Conservation (phyloP, 2,888 invertebrate species). For the Aproaerema taeniolella region DNA sequence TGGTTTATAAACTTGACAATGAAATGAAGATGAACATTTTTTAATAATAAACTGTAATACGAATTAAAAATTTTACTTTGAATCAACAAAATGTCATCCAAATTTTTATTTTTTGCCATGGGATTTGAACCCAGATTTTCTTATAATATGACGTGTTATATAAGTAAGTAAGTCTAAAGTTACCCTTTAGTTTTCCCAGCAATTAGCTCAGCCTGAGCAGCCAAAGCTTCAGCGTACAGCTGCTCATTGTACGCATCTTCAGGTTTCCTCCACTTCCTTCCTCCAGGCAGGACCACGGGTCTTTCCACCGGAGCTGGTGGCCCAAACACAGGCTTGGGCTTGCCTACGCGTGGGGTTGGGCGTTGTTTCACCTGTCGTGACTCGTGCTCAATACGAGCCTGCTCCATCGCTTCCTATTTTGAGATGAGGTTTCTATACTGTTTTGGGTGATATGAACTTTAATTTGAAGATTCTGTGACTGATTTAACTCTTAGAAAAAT, state of each 20-base stretch:
- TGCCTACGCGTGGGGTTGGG: constrained; percentile 58
- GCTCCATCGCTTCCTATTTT: constrained; percentile 46
- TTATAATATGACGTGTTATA: too few relatives aligned
- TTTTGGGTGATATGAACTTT: constrained; percentile 9
- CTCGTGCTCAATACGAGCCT: constrained; percentile 65
- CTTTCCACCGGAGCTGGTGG: constrained; percentile 81
- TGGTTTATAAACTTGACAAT: too few relatives aligned
- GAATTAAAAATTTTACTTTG: too few relatives aligned
- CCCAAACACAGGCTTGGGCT: constrained; percentile 68
- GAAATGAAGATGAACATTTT: too few relatives aligned
- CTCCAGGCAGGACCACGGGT: constrained; percentile 86
- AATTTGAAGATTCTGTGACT: too few relatives aligned
- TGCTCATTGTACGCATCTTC: constrained; percentile 93
- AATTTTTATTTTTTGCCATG: too few relatives aligned
- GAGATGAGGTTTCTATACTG: neutral
- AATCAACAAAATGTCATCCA: too few relatives aligned
- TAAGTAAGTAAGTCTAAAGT: too few relatives aligned
- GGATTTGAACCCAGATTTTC: too few relatives aligned
- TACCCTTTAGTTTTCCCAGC: constrained; percentile 91
- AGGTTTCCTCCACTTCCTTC: constrained; percentile 87
- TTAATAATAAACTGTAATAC: too few relatives aligned
- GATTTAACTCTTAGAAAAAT: too few relatives aligned
- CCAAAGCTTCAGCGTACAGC: constrained; percentile 75
- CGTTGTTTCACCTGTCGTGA: constrained; percentile 64
- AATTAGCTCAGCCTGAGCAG: constrained; percentile 84